Percentiles rank a stretch among this genome's conserved stretches.
Conservation (phyloP, 2,888 invertebrate genomes). For the Eupithecia vulgata region DNA sequence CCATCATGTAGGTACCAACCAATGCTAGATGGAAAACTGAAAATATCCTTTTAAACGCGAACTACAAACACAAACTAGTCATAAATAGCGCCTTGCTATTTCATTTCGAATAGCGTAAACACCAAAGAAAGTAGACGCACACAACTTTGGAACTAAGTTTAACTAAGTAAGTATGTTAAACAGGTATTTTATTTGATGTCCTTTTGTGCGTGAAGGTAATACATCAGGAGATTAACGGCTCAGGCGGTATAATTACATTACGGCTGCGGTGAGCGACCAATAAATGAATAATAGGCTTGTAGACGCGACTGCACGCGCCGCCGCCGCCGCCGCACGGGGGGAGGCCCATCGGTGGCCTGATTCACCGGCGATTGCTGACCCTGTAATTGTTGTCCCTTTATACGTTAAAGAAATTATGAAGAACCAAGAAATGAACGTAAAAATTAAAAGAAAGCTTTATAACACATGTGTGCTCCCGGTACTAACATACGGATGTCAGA, state of each 20-base stretch:
- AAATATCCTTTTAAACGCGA: not conserved
- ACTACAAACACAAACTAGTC: not conserved
- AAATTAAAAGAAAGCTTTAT: no score
- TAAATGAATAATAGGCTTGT: slow-evolving; percentile 25
- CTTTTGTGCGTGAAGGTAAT: slow-evolving; percentile 13
- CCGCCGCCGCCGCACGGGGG: not conserved
- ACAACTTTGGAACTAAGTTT: not conserved
- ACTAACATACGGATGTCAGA: no score
- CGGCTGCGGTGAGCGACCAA: slow-evolving; percentile 14
- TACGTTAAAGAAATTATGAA: no score
- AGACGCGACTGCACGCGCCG: slow-evolving; percentile 8
- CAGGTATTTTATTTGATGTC: slow-evolving; percentile 12
- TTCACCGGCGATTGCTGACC: not conserved
- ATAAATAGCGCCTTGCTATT: not conserved
- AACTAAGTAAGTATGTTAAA: not conserved
- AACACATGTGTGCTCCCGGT: no score
- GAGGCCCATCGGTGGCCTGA: not conserved
- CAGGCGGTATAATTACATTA: slow-evolving; percentile 26
- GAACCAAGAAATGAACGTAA: no score
- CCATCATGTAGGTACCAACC: no score
- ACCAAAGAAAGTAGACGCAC: not conserved
- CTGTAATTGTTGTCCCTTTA: not conserved
- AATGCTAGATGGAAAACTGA: no score
- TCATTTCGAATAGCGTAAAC: not conserved
- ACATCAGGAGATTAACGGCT: slow-evolving; percentile 26